Base-by-base conservation (phyloP, 2,797 vertebrate species). In the Micrastur ruficollis region DNA sequence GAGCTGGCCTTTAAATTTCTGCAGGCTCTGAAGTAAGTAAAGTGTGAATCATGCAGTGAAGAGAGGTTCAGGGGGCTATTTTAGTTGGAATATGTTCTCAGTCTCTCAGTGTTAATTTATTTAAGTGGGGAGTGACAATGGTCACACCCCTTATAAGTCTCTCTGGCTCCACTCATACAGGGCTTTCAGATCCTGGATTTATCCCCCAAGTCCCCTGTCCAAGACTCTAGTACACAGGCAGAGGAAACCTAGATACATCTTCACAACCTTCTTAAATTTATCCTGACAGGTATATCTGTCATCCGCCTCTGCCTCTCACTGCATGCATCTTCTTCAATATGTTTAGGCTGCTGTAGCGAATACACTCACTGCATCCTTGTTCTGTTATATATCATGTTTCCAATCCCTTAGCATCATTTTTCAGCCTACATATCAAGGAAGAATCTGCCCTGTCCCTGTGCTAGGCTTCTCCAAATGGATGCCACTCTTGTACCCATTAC, bases 1-100 rank as follows among this genome's bases (percentile, higher is more conserved):
- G 38, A 95, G 87, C 56, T 78, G 65, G 31, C 65, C 85, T 93
- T 94, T 90, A 80, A 76, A 91, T 83, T 90, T 53, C 80, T 71
- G 26, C 56, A 83, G 72, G 56, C 68, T 81, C n/a, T 12, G 3
- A 82, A 85, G 32, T 62, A 82, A 88, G 44, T 89, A 63, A 93
- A 91, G 46, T 4, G 3, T 93, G 85, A 95, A 26, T 95, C 79
- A 88, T 46, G 38, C 65, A 61, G 31, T 73, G 65, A 82, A 89
- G 61, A 89, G 38, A 78, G 22, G 68, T 91, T 76, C n/a, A 59
- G 42, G 56, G 40, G 23, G n/a, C 49, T 90, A 67, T 88, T 95
- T 91, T 80, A 52, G 50, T 74, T 25, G 1, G 31, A 79, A 90
- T 55, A 66, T 5, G 2, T 34, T 80, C 78, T 74, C 25, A 2